Conservation (phyloP, 1,140 invertebrate species). For the Harlomillsia oculata region DNA sequence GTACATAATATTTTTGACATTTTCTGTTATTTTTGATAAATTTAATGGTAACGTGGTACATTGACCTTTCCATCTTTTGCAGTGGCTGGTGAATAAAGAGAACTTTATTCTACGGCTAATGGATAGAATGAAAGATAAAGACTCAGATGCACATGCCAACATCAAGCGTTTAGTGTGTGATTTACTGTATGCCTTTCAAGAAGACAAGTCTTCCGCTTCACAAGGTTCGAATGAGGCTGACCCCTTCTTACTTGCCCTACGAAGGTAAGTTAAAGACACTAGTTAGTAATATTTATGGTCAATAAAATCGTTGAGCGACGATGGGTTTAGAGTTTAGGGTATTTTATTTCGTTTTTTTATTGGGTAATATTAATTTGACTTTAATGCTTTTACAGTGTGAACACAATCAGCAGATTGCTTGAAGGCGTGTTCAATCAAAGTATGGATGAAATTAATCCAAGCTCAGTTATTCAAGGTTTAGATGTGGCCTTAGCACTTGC, state of each 20-base stretch:
- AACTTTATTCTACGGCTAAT: conserved; percentile 16
- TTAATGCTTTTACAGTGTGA: conserved; percentile 16
- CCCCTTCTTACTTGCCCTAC: conserved; percentile 32
- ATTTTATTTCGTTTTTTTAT: background rate
- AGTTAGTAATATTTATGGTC: background rate
- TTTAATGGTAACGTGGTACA: no score
- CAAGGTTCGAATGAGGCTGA: conserved; percentile 28
- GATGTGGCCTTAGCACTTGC: conserved; percentile 30
- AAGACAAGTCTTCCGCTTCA: conserved; percentile 31
- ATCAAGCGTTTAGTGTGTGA: conserved; percentile 31
- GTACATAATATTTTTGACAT: no score
- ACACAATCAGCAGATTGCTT: conserved; percentile 20
- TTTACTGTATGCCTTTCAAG: conserved; percentile 34
- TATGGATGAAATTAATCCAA: conserved; percentile 13
- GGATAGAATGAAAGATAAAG: conserved; percentile 17
- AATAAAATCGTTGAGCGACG: background rate
- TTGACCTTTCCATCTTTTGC: no score
- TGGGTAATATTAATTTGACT: background rate
- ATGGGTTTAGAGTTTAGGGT: no score
- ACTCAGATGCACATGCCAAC: conserved; percentile 16
- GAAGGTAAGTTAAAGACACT: conserved; percentile 13
- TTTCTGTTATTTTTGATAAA: background rate
- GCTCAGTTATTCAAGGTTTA: conserved; percentile 28
- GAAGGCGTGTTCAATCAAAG: conserved; percentile 18
- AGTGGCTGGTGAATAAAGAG: conserved; percentile 23